Base-by-base conservation (phyloP, 2,888 invertebrate species). In the Sphaerophoria taeniata region DNA sequence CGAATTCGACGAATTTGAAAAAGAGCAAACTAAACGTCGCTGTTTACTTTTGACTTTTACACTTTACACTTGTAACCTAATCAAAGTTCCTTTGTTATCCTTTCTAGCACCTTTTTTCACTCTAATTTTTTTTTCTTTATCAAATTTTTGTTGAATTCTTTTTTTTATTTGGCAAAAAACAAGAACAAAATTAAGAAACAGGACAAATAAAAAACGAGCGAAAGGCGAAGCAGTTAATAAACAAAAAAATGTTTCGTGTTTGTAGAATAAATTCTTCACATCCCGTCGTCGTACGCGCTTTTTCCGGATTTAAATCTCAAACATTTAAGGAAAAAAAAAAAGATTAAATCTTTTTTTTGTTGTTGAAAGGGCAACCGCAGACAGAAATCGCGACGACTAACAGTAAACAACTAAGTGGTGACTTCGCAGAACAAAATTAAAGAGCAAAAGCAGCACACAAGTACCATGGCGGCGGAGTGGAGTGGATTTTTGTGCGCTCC, bases 331-430 rank as follows among this genome's bases (percentile, higher is more conserved):
- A 65, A 60, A 53, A 49, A 60, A 53, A 49, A 60, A 39, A 45
- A 61, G 53, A 45, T 34, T 24, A 60, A 43, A 67, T 45, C 4
- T 12, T 65, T 56, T 63, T 79, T 63, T 65, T 77, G 61, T 65
- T 61, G 80, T 75, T 56, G 76, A 72, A 85, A 87, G 87, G 87
- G 85, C 58, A 76, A 77, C 85, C 85, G 81, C 81, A 81, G 81
- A 81, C 81, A 85, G 80, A 81, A 85, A 81, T 73, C 85, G 83
- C 89, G 87, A 88, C 87, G 87, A 88, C 87, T 88, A 89, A 89
- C 89, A 88, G 88, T 88, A 88, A 88, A 89, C 89, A 89, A 89
- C 89, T 89, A 87, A 89, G 73, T 81, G 85, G 81, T 81, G 76
- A 70, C 70, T 74, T 77, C 73, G 77, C 67, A 67, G 75, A 76